Base-by-base conservation (phyloP, 2,113 vertebrate species). In the Lophochroa leadbeateri region DNA sequence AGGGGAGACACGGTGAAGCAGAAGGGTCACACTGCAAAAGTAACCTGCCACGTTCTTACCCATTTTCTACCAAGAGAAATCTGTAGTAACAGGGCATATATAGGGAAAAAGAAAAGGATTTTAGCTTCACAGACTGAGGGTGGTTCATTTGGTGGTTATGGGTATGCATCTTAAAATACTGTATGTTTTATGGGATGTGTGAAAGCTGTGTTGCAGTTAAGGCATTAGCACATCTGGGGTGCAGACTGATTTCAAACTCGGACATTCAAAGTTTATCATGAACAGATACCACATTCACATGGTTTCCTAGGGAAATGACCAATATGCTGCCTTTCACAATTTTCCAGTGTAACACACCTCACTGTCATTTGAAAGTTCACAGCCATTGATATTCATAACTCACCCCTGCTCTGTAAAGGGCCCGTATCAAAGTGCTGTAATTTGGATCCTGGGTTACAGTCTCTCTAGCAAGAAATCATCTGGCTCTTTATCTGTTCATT, bases 221-320 rank as follows among this genome's bases (percentile, higher is more conserved):
- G 53, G 63, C 68, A 77, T 70, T 81, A 77, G n/a, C 46, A 78
- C 77, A 78, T 77, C 63, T 92, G 86, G 49, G 16, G 13, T 86
- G 72, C 68, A 92, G 72, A 65, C 0, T 63, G 46, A 89, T 77
- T 88, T 77, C 80, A 79, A 23, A n/a, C 18, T 88, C 58, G 70
- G 49, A 33, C 44, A 16, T 88, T 58, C 4, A 1, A 33, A 60
- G 29, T 58, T 84, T 72, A 68, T 43, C 25, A 28, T 21, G 57
- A 68, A 60, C n/a, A 76, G 39, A 69, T 46, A 55, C 16, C 58
- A 70, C 6, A 28, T 70, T 58, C 13, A 13, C 23, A 17, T 35
- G 33, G 52, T 92, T 92, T 72, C 14, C 20, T 35, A 60, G 33
- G 57, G 70, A 84, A 63, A 87, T 35, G 0, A 27, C 65, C 46